phyloP scores from a whole-genome alignment of 2,797 vertebrate species.

The Schizothorax lantsangensis region DNA sequence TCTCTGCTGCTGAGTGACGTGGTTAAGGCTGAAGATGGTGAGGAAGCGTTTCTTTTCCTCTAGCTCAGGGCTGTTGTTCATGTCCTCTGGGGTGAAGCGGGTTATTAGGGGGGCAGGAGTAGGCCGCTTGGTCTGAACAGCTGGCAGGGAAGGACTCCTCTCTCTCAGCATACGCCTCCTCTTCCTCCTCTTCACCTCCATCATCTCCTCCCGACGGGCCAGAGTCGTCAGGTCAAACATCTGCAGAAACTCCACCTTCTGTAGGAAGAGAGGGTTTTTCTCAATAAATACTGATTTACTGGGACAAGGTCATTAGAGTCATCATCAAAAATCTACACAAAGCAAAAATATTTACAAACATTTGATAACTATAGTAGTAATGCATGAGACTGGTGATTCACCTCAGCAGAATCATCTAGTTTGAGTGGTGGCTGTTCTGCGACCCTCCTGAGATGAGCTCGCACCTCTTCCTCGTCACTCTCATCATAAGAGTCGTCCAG shows the following conservation, averaged over 20 bases:
- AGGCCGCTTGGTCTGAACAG: conserved; percentile 86
- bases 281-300: neutral
- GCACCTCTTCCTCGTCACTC: conserved; percentile 96
- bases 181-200: conserved; percentile 92
- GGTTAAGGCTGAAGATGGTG: conserved; percentile 94
- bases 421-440: conserved; percentile 95
- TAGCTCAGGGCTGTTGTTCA: conserved; percentile 93
- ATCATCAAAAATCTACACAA: neutral
- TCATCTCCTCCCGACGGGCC: conserved; percentile 87
- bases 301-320: neutral
- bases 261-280: neutral
- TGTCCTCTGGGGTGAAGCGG: conserved; percentile 93
- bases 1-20: conserved; percentile 90
- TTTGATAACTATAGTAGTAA: neutral
- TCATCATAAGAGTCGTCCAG: conserved; percentile 97
- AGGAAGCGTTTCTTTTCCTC: conserved; percentile 98
- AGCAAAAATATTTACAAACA: neutral
- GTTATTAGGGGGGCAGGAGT: conserved; percentile 85
- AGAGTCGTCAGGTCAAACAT: conserved; percentile 91
- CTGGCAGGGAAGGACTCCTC: conserved; percentile 89
- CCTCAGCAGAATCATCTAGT: conserved; percentile 93
- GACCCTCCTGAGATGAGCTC: conserved; percentile 93
- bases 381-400: conserved; percentile 61
- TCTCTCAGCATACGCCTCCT: conserved; percentile 93
- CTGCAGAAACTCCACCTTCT: conserved; percentile 96